phyloP scores from a whole-genome alignment of 2,113 vertebrate genomes.

The Pagrus major region DNA sequence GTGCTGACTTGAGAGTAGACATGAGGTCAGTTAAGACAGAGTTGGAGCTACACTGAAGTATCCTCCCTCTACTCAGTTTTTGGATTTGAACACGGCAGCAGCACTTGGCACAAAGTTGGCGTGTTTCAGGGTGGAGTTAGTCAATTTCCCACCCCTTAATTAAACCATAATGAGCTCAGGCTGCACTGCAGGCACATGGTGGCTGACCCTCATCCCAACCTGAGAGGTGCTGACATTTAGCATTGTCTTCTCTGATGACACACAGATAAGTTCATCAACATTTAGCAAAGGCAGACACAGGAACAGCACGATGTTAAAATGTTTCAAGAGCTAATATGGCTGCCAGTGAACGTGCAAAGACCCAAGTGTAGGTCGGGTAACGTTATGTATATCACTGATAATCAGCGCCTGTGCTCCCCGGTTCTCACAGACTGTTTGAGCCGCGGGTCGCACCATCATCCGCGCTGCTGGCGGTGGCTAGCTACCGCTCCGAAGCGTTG shows the following conservation, averaged over 20 bases:
- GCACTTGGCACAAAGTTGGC: conserved; percentile 38
- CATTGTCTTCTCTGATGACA: not conserved
- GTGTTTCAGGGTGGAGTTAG: conserved; percentile 41
- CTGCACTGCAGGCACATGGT: conserved; percentile 44
- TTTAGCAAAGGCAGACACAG: not conserved
- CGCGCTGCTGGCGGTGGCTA: conserved; percentile 25
- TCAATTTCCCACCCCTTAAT: conserved; percentile 39
- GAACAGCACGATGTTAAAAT: conserved; percentile 19
- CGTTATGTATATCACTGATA: conserved; percentile 1
- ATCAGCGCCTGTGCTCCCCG: conserved; percentile 1
- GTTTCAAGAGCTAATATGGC: conserved; percentile 59
- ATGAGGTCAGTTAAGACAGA: not conserved
- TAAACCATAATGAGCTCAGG: conserved; percentile 52
- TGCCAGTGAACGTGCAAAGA: conserved; percentile 45
- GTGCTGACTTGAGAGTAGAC: not conserved
- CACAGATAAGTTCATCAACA: conserved; percentile 28
- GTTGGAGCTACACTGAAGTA: not conserved
- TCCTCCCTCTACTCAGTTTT: not conserved
- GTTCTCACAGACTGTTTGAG: conserved; percentile 72
- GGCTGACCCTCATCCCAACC: conserved; percentile 42
- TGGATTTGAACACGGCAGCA: not conserved
- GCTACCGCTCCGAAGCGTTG: conserved; percentile 25
- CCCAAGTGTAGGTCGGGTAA: conserved; percentile 26
- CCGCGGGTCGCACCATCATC: conserved; percentile 62
- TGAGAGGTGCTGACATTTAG: conserved; percentile 2